Evolutionary conservation across 2,113 vertebrate species (phyloP), one percentile per base, ranked within the genome.

Genomic region (Indicator indicator): DNA sequence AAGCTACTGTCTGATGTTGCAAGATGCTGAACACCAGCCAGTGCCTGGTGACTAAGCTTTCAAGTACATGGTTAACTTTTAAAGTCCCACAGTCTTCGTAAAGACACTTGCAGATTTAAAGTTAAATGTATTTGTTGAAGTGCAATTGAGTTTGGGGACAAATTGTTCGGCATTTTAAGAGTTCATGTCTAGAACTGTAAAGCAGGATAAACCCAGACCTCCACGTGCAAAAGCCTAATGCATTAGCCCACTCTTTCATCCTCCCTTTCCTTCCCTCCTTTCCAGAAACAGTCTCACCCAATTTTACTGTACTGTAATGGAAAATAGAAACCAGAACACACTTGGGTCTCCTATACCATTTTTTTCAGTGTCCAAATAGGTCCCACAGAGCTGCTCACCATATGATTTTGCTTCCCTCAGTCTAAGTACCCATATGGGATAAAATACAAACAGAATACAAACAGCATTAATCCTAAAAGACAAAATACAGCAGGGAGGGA

Each of bases 251-350:
- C 73, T 78, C 79, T 90, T 94, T 83, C 50, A 82, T 73, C 89
- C 90, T 88, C 92, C 88, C 83, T 88, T 95, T 93, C 75, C 80
- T 93, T 88, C 81, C 90, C 74, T 91, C 48, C 68, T 60, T 64
- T 79, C 75, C 83, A 93, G 78, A 90, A 95, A 86, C 59, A 30
- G 83, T 86, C 91, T 94, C 93, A 77, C 86, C 83, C 89, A 72
- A 1, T 94, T 90, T 95, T 92, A 94, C 83, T 77, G 83, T 48
- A 48, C 38, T 56, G 76, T 71, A 89, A 84, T 94, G 90, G 91
- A 93, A 94, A 94, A 97, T 85, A 77, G 59, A 59, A 85, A 62
- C 62, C 63, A 44, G 63, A 84, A 72, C 11, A 9, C 28, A 42
- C 24, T 77, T 32, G 40, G 59, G 69, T 68, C 71, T 83, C 73